A percentile compares a stretch with the other conserved stretches of the same genome.
phyloP scores from a whole-genome alignment of 2,888 invertebrate species.

The Acheta domesticus region DNA sequence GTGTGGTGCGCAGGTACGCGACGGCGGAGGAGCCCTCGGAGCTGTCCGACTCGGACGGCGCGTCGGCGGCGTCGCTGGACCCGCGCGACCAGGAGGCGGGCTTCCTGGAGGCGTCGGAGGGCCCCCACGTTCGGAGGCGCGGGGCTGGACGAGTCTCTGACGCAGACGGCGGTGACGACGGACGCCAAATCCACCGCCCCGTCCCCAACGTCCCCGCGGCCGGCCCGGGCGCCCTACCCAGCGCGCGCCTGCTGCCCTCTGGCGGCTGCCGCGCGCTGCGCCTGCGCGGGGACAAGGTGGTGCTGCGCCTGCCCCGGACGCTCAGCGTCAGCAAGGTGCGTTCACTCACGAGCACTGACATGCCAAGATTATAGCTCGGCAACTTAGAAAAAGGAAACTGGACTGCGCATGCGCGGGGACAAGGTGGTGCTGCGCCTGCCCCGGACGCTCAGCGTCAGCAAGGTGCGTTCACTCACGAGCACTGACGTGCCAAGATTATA shows the following conservation, averaged over 20 bases:
- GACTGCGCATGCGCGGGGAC: no score
- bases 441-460: neutral
- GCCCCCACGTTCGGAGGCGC: no score
- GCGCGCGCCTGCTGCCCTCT: neutral
- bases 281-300: neutral
- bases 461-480: neutral
- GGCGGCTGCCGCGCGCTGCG: neutral
- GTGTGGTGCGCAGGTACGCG: neutral
- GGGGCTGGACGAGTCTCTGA: neutral
- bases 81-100: neutral
- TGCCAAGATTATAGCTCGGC: no score
- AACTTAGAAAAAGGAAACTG: no score
- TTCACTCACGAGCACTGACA: no score
- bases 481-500: no score
- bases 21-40: neutral
- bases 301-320: neutral
- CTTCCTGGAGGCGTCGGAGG: no score
- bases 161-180: no score
- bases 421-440: neutral
- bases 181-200: neutral
- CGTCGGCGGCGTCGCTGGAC: neutral
- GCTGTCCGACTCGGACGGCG: neutral
- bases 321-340: slow-evolving; percentile 8
- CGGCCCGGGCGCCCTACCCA: neutral
- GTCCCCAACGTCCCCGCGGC: neutral